Conservation (phyloP, 2,888 invertebrate species). For the Chymomyza fuscimana region DNA sequence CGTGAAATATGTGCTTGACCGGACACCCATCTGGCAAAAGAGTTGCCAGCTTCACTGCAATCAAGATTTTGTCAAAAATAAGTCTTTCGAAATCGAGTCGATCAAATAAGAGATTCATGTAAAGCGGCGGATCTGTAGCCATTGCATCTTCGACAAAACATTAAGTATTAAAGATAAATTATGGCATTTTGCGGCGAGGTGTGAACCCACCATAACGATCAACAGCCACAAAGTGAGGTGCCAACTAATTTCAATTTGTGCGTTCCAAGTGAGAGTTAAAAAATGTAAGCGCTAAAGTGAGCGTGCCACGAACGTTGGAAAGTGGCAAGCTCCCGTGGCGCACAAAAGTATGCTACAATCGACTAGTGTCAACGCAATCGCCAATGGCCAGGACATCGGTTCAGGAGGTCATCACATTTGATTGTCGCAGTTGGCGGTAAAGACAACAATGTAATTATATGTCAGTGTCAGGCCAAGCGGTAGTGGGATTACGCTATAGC, state of each 20-base stretch:
- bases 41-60: too few relatives aligned
- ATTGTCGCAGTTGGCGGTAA: constrained; percentile 42
- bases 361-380: constrained; percentile 38
- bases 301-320: constrained; percentile 33
- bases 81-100: too few relatives aligned
- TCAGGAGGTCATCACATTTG: constrained; percentile 6
- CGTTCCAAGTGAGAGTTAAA: constrained; percentile 13
- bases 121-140: too few relatives aligned
- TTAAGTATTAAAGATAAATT: too few relatives aligned
- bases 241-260: constrained; percentile 33
- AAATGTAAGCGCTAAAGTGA: constrained; percentile 35
- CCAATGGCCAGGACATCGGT: constrained; percentile 5
- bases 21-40: too few relatives aligned
- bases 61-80: too few relatives aligned
- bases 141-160: too few relatives aligned
- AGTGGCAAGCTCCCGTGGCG: constrained; percentile 29
- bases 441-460: constrained; percentile 12
- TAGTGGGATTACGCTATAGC: not conserved
- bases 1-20: too few relatives aligned
- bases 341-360: constrained; percentile 49
- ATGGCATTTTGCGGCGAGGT: not conserved
- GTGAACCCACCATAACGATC: constrained; percentile 31
- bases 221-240: constrained; percentile 30
- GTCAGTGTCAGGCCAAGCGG: not conserved
- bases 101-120: too few relatives aligned